Conservation (phyloP, 2,888 invertebrate species). For the Drosophila peninsularis region DNA sequence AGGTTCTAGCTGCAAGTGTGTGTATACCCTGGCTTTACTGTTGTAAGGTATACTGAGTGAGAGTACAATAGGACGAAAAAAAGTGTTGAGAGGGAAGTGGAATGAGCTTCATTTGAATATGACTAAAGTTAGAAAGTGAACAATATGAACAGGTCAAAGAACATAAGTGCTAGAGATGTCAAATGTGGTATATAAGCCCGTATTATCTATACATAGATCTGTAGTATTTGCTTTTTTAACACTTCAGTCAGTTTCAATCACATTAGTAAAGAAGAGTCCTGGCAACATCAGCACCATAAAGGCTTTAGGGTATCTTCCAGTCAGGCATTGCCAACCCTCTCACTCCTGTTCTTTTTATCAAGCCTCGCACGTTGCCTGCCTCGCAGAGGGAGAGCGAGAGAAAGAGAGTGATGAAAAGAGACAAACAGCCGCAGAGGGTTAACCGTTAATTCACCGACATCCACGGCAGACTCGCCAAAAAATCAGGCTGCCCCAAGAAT, state of each 20-base stretch:
- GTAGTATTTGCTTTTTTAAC: neutral
- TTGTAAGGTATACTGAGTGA: neutral
- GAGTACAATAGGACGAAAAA: neutral
- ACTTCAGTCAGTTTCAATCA: neutral
- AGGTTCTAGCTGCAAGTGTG: constrained; percentile 1
- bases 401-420: neutral
- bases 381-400: neutral
- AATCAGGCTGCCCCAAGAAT: constrained; percentile 46
- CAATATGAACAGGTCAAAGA: no score
- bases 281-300: accelerated
- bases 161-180: neutral
- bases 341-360: constrained; percentile 37
- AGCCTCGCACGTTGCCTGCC: constrained; percentile 49
- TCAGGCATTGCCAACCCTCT: constrained; percentile 1
- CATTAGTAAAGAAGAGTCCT: neutral
- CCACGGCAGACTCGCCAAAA: constrained; percentile 50
- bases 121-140: no score
- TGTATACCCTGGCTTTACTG: neutral
- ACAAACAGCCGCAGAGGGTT: constrained; percentile 1
- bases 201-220: neutral
- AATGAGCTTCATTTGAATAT: no score
- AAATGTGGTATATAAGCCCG: neutral
- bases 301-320: neutral
- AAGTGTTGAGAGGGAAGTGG: neutral
- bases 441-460: constrained; percentile 70